Evolutionary conservation across 2,113 vertebrate genomes (phyloP), one percentile per base, ranked within the genome.

Genomic region (Passer montanus): DNA sequence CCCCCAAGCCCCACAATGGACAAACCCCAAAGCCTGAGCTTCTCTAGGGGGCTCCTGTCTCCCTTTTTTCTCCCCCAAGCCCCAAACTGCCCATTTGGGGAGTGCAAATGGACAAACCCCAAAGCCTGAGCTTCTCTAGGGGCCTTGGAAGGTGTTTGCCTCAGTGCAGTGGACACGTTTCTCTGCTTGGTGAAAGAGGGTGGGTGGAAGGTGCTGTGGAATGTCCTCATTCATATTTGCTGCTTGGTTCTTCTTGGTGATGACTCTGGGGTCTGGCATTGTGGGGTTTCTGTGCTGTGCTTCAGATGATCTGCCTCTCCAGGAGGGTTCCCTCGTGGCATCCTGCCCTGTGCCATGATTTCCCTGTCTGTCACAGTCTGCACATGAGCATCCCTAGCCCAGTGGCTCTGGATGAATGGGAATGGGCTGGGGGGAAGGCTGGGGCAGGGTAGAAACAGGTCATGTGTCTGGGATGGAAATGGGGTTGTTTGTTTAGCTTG

Each of bases 81-180:
- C 39, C 33, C 19, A 14, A 1, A 41, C 26, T 78, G 41, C 56
- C 72, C 14, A 0, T 62, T 16, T 37, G 35, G 41, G 13, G 75
- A 47, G 75, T 11, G 13, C 31, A 49, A 50, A 77, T 18, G 80
- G 77, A 46, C 47, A 55, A 86, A 58, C 7, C 28, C 16, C 47
- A 15, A 58, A 43, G 23, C 5, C 0, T 43, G 79, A 70, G 46
- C 27, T 53, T 49, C 33, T 73, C 49, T 37, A 11, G 41, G 20
- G 20, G 11, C 10, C 33, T 47, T 15, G 31, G 47, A 23, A 80
- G 33, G 30, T 43, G 62, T 83, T 81, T 70, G 13, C 20, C 13
- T 31, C 0, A 0, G n/a, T 16, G 46, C 2, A 22, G 28, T 4
- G 39, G 50, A 6, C 2, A 2, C 0, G 0, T 22, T 67, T 67